Evolutionary conservation across 1,140 invertebrate genomes (phyloP), one percentile per base, ranked within the genome.

Genomic region (Rhizoglyphus robini): DNA sequence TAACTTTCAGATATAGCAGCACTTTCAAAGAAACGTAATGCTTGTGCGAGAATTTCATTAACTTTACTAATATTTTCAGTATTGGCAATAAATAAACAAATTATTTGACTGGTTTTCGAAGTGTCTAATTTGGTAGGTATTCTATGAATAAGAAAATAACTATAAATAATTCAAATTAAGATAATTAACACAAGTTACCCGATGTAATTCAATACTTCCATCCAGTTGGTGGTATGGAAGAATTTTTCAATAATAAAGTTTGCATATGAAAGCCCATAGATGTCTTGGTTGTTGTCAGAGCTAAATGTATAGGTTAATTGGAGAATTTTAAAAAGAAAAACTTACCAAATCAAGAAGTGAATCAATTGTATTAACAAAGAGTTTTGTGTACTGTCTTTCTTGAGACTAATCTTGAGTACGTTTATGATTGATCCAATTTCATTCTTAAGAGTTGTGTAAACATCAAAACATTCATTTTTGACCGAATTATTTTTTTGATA

Each of bases 1-100:
- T 54, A 54, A 32, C 51, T 54, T 32, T 54, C 51, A 8, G 51
- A 54, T 27, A 54, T 32, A 54, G 51, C 51, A 32, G 51, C 51
- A 32, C 51, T 32, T 54, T 25, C 31, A 54, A 54, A 54, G 8
- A 11, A 8, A 8, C 51, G 51, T 32, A 54, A 32, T 8, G 51
- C 20, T 32, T 54, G 51, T 5, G 51, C 8, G 8, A 54, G 51
- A 25, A 54, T 32, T 20, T 54, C 51, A 54, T 54, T 54, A 8
- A 54, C 8, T 54, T 54, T 54, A 11, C 8, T 32, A 54, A 54
- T 20, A 32, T 54, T 54, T 32, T 54, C 20, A 23, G 51, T 54
- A 54, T 32, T 8, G 23, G 51, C 51, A 5, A 54, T 54, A 5
- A 32, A 25, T 27, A 54, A 8, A 20, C 23, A 27, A 32, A 8